Evolutionary conservation across 2,113 vertebrate genomes (phyloP).

Genomic region (Podilymbus podiceps): DNA sequence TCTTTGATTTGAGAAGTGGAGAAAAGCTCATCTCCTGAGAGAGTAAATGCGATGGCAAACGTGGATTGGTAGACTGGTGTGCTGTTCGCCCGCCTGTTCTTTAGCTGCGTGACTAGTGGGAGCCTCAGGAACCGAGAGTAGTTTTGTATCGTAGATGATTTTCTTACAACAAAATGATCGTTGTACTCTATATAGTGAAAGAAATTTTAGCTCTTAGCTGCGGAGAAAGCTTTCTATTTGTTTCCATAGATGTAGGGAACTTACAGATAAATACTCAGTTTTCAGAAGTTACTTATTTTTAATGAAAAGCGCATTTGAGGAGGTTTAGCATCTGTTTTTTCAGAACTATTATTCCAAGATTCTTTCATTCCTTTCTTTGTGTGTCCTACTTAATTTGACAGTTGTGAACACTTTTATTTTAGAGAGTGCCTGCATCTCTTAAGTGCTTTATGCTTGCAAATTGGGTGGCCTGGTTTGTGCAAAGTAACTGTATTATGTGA

Average conservation of each 20-base stretch:
- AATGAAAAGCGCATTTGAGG: conserved; percentile 20
- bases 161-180: background rate
- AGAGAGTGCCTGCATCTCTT: background rate
- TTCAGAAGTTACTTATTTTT: conserved; percentile 34
- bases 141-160: background rate
- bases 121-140: background rate
- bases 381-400: background rate
- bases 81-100: background rate
- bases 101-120: background rate
- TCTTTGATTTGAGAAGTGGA: background rate
- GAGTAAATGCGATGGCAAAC: background rate
- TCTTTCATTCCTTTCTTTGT: background rate
- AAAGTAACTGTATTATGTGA: background rate
- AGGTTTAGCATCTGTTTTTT: conserved; percentile 47
- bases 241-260: background rate
- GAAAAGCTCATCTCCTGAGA: background rate
- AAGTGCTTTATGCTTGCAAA: background rate
- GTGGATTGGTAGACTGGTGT: background rate
- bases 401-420: background rate
- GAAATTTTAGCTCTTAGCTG: background rate
- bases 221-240: conserved; percentile 20
- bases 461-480: background rate
- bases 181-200: background rate
- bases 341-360: conserved; percentile 33
- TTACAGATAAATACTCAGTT: conserved; percentile 23